Base-by-base conservation (phyloP, 2,113 vertebrate species). In the Gambusia holbrooki region DNA sequence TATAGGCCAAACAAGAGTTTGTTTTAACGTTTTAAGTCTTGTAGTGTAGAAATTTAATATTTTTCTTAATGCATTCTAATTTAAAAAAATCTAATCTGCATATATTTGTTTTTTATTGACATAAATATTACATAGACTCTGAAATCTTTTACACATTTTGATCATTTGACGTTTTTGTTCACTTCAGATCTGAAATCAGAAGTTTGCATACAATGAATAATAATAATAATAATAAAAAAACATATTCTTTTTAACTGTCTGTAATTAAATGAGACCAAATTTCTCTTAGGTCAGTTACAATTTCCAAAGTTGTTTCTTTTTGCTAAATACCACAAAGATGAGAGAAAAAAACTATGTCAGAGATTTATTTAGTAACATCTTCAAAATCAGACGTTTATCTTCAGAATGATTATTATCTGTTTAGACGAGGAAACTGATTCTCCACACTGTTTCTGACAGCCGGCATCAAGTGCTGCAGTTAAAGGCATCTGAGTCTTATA, bases 391-490 rank as follows among this genome's bases (percentile, higher is more conserved):
- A 42, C 11, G 3, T 42, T 42, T 42, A 42, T 15, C 3, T 13
- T 35, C 2, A 40, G 12, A 40, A 40, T 40, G 13, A 42, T 42
- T 14, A 12, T 3, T 40, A 42, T 42, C 40, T 42, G 12, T 42
- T 42, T 42, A 42, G 40, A 42, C 13, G 11, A 42, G 14, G 12
- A 15, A 15, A 14, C 14, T 42, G 40, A 42, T 42, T 12, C 14
- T 42, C 14, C 70, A 62, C 62, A 69, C 58, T 62, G 25, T 28
- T 71, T 66, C 40, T 69, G 79, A 51, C 71, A 73, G 66, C 54
- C 70, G 69, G 73, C 62, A 64, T 48, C 3, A 2, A 66, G 25
- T 11, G 30, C 17, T 61, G 65, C 29, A 69, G 58, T 25, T 30
- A 83, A 45, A 64, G 37, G 45, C 11, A 4, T 54, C 27, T 51